Conservation (phyloP, 2,113 vertebrate species). For the Larimichthys crocea region DNA sequence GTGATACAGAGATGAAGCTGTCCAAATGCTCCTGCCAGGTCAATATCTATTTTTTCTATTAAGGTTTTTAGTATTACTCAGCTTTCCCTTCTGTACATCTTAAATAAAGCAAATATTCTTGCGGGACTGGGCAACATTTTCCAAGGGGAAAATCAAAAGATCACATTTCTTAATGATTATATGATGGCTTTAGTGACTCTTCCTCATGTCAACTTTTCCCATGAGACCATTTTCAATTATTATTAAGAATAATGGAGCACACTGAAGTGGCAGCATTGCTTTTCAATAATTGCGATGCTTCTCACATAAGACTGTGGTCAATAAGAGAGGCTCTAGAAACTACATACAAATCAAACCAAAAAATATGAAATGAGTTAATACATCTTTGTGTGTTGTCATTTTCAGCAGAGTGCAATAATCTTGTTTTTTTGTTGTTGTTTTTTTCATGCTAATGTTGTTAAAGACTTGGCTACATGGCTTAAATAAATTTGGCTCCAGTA, state of each 20-base stretch:
- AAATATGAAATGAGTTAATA: slow-evolving; percentile 15
- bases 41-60: slow-evolving; percentile 10
- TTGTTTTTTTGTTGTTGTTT: neutral
- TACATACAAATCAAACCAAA: slow-evolving; percentile 14
- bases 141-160: slow-evolving; percentile 43
- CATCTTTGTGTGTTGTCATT: slow-evolving; percentile 22
- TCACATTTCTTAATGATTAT: slow-evolving; percentile 50
- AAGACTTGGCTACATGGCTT: slow-evolving; percentile 31
- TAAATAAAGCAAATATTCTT: slow-evolving; percentile 47
- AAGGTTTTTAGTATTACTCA: neutral
- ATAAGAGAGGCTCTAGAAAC: slow-evolving; percentile 25
- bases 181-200: slow-evolving; percentile 34
- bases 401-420: neutral
- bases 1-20: neutral
- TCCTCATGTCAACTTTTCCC: slow-evolving; percentile 43
- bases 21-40: neutral
- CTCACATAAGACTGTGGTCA: slow-evolving; percentile 44
- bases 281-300: slow-evolving; percentile 59
- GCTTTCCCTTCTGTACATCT: slow-evolving; percentile 10
- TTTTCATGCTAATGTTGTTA: slow-evolving; percentile 8
- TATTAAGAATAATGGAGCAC: slow-evolving; percentile 48
- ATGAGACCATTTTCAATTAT: slow-evolving; percentile 57
- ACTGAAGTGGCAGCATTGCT: slow-evolving; percentile 55
- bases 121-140: neutral
- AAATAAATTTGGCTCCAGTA: slow-evolving; percentile 53